Base-by-base conservation (phyloP, 2,113 vertebrate species). In the Telmatochromis sp. region DNA sequence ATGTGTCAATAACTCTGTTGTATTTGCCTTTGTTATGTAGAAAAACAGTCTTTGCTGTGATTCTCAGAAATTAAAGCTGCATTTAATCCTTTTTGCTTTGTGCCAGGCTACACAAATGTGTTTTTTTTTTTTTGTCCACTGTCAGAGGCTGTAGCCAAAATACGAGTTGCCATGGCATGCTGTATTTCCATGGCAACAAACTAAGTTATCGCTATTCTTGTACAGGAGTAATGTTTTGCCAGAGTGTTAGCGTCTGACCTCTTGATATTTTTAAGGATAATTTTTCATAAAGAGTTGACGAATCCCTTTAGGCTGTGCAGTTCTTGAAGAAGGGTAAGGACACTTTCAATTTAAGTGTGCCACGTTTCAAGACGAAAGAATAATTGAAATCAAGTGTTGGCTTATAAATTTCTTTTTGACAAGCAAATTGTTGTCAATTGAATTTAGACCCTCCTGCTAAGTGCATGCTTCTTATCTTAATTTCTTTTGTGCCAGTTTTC, bases 141-240 rank as follows among this genome's bases (percentile, higher is more conserved):
- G 87, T 94, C 75, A 58, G n/a, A 78, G 49, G 47, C 37, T 7
- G 68, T 7, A 14, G 35, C 47, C 80, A 63, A 82, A 87, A 57
- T 82, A 58, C 10, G 81, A 85, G 87, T 92, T 87, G 82, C 86
- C 54, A 79, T 83, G 65, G 84, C 65, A 81, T 80, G 82, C 37
- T 81, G 11, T 45, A 90, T 94, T 94, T 80, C 93, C 91, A 93
- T 95, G 88, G 90, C 81, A 94, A 95, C 93, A 90, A 84, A 90
- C 35, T 60, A 85, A 90, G 75, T 94, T 82, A 81, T 89, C 4
- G 3, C 51, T 9, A 42, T 91, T 91, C 81, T 70, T 86, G 57
- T 68, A 12, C 28, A 53, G 79, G 73, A 83, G 85, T 84, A 88
- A 90, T 87, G 78, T 82, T 17, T 17, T 45, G 42, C 65, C 57